Evolutionary conservation across 2,113 vertebrate genomes (phyloP).

Genomic region (Sitta europaea): DNA sequence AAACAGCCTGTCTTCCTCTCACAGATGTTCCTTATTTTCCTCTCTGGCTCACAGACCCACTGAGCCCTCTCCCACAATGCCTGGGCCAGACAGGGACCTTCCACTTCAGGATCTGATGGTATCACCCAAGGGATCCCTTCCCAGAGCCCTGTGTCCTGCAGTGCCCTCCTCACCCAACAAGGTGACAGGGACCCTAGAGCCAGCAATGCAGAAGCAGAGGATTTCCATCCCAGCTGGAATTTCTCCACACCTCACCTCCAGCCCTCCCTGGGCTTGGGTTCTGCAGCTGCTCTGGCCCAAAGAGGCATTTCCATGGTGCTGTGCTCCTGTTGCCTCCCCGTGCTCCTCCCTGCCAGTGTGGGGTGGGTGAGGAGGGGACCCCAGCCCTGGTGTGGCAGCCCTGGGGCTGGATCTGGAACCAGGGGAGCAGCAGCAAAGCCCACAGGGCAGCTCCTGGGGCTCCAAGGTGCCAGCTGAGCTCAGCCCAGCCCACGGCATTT

Average conservation of each 20-base stretch:
- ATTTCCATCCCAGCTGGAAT: neutral
- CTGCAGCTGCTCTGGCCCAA: neutral
- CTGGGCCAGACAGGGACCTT: rapidly evolving
- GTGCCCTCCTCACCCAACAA: neutral
- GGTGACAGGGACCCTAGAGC: neutral
- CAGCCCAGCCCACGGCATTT: neutral
- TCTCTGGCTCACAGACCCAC: too few species aligned
- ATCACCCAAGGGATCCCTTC: neutral
- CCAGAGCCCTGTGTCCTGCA: neutral
- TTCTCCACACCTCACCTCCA: neutral
- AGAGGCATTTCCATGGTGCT: neutral
- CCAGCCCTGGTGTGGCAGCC: too few species aligned
- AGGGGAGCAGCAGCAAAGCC: neutral
- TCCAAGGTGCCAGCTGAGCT: neutral
- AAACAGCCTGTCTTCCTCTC: too few species aligned
- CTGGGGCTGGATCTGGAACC: too few species aligned
- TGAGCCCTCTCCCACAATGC: too few species aligned
- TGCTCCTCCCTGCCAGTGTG: neutral
- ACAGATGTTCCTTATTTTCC: too few species aligned
- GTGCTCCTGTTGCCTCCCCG: neutral
- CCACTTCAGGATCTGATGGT: neutral
- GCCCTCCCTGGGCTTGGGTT: neutral
- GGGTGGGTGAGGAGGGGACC: neutral
- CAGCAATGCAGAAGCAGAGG: neutral
- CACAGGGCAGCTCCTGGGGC: neutral